A percentile compares a stretch with the other conserved stretches of the same genome.
Conservation (phyloP, 2,888 invertebrate species). For the Drosophila sordidapex region DNA sequence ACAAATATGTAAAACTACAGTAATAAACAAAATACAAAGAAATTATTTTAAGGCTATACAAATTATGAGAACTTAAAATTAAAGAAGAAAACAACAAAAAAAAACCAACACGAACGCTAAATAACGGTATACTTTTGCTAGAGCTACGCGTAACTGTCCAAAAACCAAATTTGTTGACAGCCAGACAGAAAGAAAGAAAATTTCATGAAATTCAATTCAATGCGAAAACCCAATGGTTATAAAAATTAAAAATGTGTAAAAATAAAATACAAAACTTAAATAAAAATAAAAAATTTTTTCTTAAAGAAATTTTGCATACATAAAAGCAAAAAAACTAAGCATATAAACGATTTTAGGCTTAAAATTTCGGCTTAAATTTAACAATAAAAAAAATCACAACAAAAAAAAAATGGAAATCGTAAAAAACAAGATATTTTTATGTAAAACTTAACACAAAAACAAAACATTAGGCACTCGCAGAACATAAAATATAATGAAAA, state of each 20-base stretch:
- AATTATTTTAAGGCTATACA: slow-evolving; percentile 77
- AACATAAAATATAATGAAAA: slow-evolving; percentile 50
- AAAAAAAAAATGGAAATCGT: slow-evolving; percentile 40
- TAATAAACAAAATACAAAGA: slow-evolving; percentile 68
- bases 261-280: slow-evolving; percentile 24
- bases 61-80: slow-evolving; percentile 53
- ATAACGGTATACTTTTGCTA: slow-evolving; percentile 72
- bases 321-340: slow-evolving; percentile 48
- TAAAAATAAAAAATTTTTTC: slow-evolving; percentile 61
- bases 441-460: slow-evolving; percentile 54
- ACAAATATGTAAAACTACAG: slow-evolving; percentile 45
- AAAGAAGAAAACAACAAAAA: slow-evolving; percentile 4
- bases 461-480: slow-evolving; percentile 51
- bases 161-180: slow-evolving; percentile 44
- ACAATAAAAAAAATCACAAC: slow-evolving; percentile 48
- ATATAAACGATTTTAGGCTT: slow-evolving; percentile 72
- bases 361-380: slow-evolving; percentile 73
- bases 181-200: slow-evolving; percentile 13
- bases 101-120: slow-evolving; percentile 24
- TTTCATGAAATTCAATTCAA: slow-evolving; percentile 50
- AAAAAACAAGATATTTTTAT: slow-evolving; percentile 61
- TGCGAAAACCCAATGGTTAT: slow-evolving; percentile 67
- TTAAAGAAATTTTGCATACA: slow-evolving; percentile 63
- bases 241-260: slow-evolving; percentile 59
- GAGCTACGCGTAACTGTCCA: slow-evolving; percentile 59